Evolutionary conservation across 2,113 vertebrate genomes (phyloP).

Genomic region (Mesembrinibis cayennensis): DNA sequence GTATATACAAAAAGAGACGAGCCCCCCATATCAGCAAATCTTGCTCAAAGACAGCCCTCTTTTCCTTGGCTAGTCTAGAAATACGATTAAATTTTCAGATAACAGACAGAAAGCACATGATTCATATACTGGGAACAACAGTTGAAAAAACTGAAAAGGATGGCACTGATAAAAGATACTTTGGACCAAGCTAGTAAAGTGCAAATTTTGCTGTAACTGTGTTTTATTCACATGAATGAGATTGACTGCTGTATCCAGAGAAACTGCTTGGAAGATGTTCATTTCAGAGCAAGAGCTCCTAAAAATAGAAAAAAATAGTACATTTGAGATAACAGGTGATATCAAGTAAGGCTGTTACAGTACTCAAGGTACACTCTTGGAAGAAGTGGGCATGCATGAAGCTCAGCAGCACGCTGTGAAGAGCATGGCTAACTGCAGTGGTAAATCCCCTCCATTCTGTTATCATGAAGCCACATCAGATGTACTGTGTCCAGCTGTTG

Average conservation of each 20-base stretch:
- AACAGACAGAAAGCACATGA: background rate
- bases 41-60: background rate
- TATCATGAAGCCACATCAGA: background rate
- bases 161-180: background rate
- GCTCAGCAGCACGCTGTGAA: background rate
- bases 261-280: background rate
- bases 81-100: background rate
- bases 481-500: fast-evolving
- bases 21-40: background rate
- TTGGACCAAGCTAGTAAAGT: background rate
- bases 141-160: background rate
- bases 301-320: background rate
- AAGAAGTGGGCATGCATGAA: fast-evolving
- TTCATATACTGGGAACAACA: background rate
- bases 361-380: background rate
- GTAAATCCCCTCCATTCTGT: background rate
- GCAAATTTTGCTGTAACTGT: background rate
- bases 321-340: background rate
- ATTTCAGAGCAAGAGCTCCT: background rate
- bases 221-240: background rate
- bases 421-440: background rate
- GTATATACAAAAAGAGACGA: background rate
- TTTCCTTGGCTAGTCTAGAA: background rate
- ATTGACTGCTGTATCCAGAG: background rate
- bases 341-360: background rate